Percentiles rank a stretch among this genome's conserved stretches.
Evolutionary conservation across 2,113 vertebrate species (phyloP).

Genomic region (Chaetops frenatus): DNA sequence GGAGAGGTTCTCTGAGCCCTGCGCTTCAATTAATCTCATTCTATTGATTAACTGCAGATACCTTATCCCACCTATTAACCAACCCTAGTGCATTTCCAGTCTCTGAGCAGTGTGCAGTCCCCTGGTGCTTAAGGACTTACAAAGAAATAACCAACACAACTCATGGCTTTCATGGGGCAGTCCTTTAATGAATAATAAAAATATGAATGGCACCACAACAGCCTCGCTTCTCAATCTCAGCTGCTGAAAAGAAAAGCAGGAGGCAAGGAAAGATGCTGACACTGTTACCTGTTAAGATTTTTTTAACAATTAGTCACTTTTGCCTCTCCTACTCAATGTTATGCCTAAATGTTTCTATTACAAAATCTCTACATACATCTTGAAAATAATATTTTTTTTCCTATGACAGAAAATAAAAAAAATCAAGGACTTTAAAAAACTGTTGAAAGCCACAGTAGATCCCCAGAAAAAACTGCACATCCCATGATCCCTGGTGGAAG

Average conservation of each 20-base stretch:
- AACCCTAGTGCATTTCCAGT: background rate
- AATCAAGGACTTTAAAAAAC: background rate
- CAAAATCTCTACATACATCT: background rate
- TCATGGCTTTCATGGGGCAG: background rate
- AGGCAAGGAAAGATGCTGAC: background rate
- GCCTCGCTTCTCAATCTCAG: background rate
- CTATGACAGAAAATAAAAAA: background rate
- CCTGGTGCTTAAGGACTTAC: background rate
- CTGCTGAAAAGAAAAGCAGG: background rate
- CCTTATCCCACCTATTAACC: background rate
- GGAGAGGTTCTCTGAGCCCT: background rate
- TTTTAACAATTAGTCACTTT: background rate
- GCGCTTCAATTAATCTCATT: background rate
- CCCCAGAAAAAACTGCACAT: background rate
- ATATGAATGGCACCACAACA: background rate
- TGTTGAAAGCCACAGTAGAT: background rate
- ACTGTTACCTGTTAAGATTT: background rate
- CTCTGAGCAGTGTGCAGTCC: background rate
- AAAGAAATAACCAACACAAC: background rate
- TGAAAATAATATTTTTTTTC: background rate
- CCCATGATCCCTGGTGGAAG: background rate
- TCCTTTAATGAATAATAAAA: background rate
- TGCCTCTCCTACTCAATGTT: background rate
- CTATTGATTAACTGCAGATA: conserved; percentile 38
- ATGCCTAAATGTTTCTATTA: background rate